Conservation (phyloP, 2,888 invertebrate genomes). For the Eristalis tenax region DNA sequence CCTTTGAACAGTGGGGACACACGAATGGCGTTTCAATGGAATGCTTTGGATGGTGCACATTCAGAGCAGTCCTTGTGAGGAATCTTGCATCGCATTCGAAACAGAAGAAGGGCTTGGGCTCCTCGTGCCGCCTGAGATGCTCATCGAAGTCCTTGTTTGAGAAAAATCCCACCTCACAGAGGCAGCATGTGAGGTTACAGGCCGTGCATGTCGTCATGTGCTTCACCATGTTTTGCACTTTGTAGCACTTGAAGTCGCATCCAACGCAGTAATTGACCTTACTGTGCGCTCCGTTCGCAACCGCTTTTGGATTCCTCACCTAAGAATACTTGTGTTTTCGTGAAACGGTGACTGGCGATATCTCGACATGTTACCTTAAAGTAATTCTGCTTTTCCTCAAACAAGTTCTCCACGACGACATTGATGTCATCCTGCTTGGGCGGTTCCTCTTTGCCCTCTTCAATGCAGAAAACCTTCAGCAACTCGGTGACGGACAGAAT, state of each 20-base stretch:
- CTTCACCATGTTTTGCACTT: constrained; percentile 79
- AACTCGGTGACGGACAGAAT: constrained; percentile 78
- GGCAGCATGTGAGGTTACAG: constrained; percentile 78
- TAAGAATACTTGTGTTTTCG: constrained; percentile 1
- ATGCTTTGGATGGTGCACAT: constrained; percentile 83
- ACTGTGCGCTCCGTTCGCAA: constrained; percentile 74
- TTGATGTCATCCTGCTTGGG: constrained; percentile 66
- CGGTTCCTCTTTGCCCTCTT: constrained; percentile 62
- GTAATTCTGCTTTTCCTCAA: constrained; percentile 78
- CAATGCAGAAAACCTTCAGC: constrained; percentile 76
- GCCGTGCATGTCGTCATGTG: constrained; percentile 78
- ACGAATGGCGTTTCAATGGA: constrained; percentile 82
- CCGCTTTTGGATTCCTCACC: constrained; percentile 53
- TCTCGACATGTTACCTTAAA: constrained; percentile 75
- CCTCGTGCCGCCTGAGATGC: constrained; percentile 81
- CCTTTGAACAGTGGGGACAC: constrained; percentile 82
- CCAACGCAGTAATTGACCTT: constrained; percentile 81
- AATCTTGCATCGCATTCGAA: constrained; percentile 82
- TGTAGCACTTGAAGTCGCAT: constrained; percentile 80
- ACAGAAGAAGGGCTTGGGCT: constrained; percentile 83
- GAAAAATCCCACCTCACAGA: constrained; percentile 79
- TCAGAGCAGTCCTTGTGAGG: constrained; percentile 82
- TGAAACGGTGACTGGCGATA: background rate
- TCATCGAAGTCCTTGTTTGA: constrained; percentile 78
- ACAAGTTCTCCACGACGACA: constrained; percentile 75